A percentile compares a stretch with the other conserved stretches of the same genome.
phyloP scores from a whole-genome alignment of 2,888 invertebrate genomes.

The Cryptocephalus primarius region DNA sequence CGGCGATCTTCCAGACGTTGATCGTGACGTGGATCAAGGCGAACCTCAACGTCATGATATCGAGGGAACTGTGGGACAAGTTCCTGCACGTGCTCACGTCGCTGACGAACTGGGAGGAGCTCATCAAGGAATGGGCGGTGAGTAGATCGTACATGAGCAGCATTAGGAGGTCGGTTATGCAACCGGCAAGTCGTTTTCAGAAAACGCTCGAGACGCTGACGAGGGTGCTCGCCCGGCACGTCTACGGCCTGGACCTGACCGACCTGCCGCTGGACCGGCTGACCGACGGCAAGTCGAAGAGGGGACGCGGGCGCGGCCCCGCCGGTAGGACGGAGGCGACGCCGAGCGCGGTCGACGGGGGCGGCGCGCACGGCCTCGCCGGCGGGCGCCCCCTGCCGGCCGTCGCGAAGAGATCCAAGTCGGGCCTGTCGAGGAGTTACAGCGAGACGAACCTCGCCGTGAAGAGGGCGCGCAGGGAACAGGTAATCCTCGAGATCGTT shows the following conservation, averaged over 20 bases:
- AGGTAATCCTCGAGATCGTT: background rate
- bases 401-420: conserved; percentile 20
- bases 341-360: conserved; percentile 22
- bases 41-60: conserved; percentile 85
- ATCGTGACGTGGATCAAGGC: conserved; percentile 98
- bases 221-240: conserved; percentile 86
- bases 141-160: no score
- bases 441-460: conserved; percentile 45
- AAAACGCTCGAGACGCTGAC: conserved; percentile 97
- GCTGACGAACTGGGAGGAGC: conserved; percentile 86
- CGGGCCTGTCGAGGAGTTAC: conserved; percentile 38
- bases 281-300: conserved; percentile 68
- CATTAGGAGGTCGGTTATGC: no score
- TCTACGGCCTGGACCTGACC: conserved; percentile 85
- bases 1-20: conserved; percentile 82
- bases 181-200: no score
- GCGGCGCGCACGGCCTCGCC: conserved; percentile 21
- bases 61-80: conserved; percentile 85
- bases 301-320: conserved; percentile 32
- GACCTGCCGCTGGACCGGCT: conserved; percentile 73
- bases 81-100: conserved; percentile 79
- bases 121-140: conserved; percentile 93
- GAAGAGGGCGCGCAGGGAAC: conserved; percentile 13
- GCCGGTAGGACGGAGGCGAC: conserved; percentile 29
- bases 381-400: conserved; percentile 3